These are phyloP conservation scores for Chrysotoxum bicinctum DNA, from an alignment of 2,888 invertebrate species.

Conservation along the genomic window DNA sequence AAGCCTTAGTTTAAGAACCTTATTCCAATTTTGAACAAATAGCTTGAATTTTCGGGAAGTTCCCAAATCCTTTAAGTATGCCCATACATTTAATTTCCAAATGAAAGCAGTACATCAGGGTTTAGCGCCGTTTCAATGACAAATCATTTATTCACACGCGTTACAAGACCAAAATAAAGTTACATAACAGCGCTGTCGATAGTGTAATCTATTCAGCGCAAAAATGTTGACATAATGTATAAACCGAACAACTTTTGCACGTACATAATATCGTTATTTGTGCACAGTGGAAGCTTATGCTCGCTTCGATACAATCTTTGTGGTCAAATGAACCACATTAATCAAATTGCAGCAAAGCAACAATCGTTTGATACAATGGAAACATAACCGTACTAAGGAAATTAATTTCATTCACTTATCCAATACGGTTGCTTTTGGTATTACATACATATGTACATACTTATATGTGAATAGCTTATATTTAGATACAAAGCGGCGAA, in stretches of 20 bases:
- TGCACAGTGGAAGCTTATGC: not conserved
- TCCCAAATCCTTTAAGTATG: too few species aligned
- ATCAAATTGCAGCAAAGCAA: conserved; percentile 43
- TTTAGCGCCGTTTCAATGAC: not conserved
- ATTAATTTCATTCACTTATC: conserved; percentile 46
- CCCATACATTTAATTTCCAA: too few species aligned
- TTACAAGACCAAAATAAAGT: not conserved
- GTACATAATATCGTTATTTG: not conserved
- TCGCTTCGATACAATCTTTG: conserved; percentile 24
- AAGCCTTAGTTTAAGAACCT: too few species aligned
- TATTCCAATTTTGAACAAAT: too few species aligned
- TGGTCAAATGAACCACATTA: conserved; percentile 47
- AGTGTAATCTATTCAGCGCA: conserved; percentile 9
- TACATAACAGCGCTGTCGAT: conserved; percentile 2
- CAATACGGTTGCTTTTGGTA: not conserved
- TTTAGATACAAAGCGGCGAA: not conserved
- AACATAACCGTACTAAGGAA: conserved; percentile 36
- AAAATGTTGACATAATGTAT: not conserved
- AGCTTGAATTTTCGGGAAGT: too few species aligned
- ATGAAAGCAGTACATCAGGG: too few species aligned
- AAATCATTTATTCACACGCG: not conserved
- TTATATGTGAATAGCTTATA: not conserved
- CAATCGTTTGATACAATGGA: conserved; percentile 34
- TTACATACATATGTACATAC: not conserved
- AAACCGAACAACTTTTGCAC: not conserved